Evolutionary conservation across 2,113 vertebrate species (phyloP).

Genomic region (Saguinus midas): DNA sequence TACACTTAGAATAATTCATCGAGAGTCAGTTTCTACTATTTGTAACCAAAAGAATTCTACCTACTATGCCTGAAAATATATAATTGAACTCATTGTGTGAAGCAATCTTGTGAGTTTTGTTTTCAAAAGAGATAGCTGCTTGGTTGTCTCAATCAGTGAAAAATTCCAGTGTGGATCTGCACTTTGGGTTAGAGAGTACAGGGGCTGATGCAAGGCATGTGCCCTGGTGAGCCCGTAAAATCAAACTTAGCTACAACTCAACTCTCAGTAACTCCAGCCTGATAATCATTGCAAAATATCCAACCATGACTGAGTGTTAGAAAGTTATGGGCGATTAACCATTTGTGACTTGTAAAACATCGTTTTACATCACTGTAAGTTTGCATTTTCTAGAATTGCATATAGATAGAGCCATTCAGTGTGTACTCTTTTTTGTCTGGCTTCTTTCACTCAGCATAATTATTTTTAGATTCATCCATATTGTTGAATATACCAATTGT

Average conservation of each 20-base stretch:
- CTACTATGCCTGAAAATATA: not conserved
- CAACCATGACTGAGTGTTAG: not conserved
- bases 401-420: not conserved
- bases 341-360: not conserved
- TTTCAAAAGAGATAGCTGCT: not conserved
- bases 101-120: not conserved
- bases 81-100: not conserved
- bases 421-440: not conserved
- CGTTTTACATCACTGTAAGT: not conserved
- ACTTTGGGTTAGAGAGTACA: not conserved
- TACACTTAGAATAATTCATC: not conserved
- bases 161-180: not conserved
- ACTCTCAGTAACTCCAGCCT: not conserved
- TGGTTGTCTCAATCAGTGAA: not conserved
- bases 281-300: not conserved
- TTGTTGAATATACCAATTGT: not conserved
- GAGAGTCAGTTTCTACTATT: not conserved
- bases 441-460: not conserved
- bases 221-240: not conserved
- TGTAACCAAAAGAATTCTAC: not conserved
- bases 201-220: not conserved
- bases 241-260: not conserved
- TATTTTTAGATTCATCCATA: not conserved
- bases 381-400: slow-evolving; percentile 10
- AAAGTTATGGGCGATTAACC: not conserved